Percentiles rank a stretch among this genome's conserved stretches.
These are phyloP conservation scores for Arctia plantaginis DNA, from an alignment of 2,888 invertebrate species.

Conservation along the genomic window DNA sequence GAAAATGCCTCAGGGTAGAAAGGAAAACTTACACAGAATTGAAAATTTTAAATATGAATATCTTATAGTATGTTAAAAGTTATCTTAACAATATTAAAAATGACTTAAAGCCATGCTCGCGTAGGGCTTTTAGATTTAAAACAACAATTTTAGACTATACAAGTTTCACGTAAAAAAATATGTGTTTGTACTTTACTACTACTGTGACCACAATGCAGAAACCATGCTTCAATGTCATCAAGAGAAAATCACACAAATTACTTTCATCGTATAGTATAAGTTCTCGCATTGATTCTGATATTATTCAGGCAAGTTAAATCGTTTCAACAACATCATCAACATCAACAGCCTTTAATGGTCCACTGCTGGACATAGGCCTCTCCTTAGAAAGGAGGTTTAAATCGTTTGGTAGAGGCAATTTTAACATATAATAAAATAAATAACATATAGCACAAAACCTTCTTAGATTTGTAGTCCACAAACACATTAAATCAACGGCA, in stretches of 20 bases:
- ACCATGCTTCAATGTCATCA: neutral
- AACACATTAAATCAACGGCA: neutral
- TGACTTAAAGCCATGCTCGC: neutral
- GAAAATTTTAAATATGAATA: conserved; percentile 8
- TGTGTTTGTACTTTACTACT: no score
- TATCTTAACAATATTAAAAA: neutral
- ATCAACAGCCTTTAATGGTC: no score
- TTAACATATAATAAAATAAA: neutral
- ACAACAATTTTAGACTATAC: no score
- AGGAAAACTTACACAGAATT: conserved; percentile 23
- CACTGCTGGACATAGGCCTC: no score
- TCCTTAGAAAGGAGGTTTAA: no score
- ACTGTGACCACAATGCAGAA: neutral
- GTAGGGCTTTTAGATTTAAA: no score
- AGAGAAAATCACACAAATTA: neutral
- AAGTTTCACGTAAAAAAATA: no score
- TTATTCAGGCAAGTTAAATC: neutral
- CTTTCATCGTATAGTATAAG: neutral
- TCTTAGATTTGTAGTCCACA: no score
- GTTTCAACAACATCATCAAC: no score
- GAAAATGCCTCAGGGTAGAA: conserved; percentile 33
- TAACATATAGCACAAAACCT: neutral
- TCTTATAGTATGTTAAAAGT: neutral
- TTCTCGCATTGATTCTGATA: neutral
- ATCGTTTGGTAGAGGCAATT: neutral